A percentile compares a stretch with the other conserved stretches of the same genome.
Conservation (phyloP, 2,888 invertebrate genomes). For the Latheticus oryzae region DNA sequence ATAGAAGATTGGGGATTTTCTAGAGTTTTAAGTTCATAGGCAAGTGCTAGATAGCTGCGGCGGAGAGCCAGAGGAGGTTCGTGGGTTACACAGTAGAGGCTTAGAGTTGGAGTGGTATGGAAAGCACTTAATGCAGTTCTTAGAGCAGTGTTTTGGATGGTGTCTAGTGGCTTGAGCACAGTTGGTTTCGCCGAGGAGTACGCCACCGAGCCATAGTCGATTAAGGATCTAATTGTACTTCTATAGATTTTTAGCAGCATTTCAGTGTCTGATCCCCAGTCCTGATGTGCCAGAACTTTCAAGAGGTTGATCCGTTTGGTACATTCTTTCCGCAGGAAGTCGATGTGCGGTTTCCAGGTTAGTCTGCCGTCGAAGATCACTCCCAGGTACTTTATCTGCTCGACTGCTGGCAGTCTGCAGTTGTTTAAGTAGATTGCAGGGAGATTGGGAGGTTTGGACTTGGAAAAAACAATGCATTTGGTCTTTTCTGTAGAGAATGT, state of each 20-base stretch:
- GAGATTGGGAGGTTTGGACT: neutral
- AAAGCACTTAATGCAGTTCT: conserved; percentile 21
- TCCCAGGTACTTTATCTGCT: conserved; percentile 11
- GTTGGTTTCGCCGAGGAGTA: conserved; percentile 7
- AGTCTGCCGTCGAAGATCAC: conserved; percentile 21
- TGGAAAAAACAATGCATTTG: conserved; percentile 15
- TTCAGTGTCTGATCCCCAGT: conserved; percentile 16
- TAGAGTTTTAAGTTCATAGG: conserved; percentile 11
- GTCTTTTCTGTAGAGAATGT: conserved; percentile 11
- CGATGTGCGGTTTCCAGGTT: conserved; percentile 23
- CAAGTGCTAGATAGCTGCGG: conserved; percentile 8
- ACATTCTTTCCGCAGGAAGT: conserved; percentile 9
- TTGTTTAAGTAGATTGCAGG: conserved; percentile 1
- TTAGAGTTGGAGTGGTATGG: conserved; percentile 13
- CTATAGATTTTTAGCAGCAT: conserved; percentile 13
- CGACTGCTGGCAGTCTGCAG: conserved; percentile 1
- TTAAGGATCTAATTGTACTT: conserved; percentile 2
- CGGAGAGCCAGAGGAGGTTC: conserved; percentile 1
- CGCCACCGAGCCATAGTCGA: conserved; percentile 11
- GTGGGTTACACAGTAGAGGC: conserved; percentile 8
- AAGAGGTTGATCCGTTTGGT: conserved; percentile 5
- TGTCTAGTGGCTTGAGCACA: conserved; percentile 1
- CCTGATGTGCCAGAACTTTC: conserved; percentile 23
- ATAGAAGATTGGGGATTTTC: conserved; percentile 6
- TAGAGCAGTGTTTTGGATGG: conserved; percentile 12